Conservation (phyloP, 2,888 invertebrate species). For the Zonitis immaculata region DNA sequence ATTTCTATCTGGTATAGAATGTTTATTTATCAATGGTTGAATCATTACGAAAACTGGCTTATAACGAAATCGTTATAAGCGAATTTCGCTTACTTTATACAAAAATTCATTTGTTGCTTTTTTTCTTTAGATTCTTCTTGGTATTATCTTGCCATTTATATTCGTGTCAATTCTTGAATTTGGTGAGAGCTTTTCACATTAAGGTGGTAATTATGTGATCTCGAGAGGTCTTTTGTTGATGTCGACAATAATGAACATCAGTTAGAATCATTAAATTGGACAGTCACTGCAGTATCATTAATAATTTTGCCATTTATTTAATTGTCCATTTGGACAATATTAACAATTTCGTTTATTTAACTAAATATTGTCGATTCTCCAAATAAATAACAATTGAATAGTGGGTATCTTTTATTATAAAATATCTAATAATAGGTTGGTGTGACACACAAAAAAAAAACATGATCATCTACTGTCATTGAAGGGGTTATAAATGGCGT, state of each 20-base stretch:
- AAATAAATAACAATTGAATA: not conserved
- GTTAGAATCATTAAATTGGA: conserved; percentile 12
- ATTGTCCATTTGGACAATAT: conserved; percentile 1
- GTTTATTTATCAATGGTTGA: no score
- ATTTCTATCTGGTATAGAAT: no score
- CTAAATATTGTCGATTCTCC: not conserved
- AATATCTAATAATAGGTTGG: no score
- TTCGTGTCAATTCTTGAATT: not conserved
- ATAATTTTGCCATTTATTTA: conserved; percentile 1
- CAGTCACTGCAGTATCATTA: conserved; percentile 13
- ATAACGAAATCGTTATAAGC: no score
- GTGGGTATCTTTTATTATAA: no score
- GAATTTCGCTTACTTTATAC: no score
- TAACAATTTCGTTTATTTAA: conserved; percentile 7
- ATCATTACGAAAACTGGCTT: no score
- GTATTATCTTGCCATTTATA: no score
- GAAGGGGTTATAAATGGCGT: conserved; percentile 21
- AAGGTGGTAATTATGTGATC: conserved; percentile 9
- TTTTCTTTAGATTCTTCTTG: no score
- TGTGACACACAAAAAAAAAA: conserved; percentile 1
- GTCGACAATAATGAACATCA: not conserved
- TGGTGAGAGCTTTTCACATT: not conserved
- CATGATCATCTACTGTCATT: conserved; percentile 21
- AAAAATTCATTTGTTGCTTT: no score
- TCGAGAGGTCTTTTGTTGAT: conserved; percentile 11